These are phyloP conservation scores for Liopterus haemorrhoidalis DNA, from an alignment of 2,888 invertebrate species.

Conservation along the genomic window DNA sequence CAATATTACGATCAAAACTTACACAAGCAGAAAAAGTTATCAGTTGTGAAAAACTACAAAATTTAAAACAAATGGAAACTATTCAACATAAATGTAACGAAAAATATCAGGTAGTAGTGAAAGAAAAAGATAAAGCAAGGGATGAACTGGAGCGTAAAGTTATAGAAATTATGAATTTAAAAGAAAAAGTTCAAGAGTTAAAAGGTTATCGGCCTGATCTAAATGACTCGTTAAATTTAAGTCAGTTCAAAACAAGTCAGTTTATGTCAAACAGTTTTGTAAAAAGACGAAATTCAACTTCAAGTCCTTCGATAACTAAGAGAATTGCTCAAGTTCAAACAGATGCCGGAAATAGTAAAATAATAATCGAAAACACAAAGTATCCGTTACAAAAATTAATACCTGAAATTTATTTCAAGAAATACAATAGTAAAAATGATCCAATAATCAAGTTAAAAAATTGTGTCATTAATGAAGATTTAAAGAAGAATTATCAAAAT, in stretches of 20 bases:
- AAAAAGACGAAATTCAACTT: background rate
- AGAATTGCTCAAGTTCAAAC: slow-evolving; percentile 1
- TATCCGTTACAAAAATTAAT: slow-evolving; percentile 26
- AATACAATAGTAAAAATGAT: slow-evolving; percentile 24
- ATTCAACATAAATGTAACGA: slow-evolving; percentile 51
- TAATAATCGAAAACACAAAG: slow-evolving; percentile 16
- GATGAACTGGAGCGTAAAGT: slow-evolving; percentile 57
- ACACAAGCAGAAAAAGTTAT: slow-evolving; percentile 11
- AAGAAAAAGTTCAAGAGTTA: slow-evolving; percentile 45
- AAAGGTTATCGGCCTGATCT: slow-evolving; percentile 23
- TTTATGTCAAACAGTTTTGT: slow-evolving; percentile 1
- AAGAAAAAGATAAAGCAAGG: slow-evolving; percentile 47
- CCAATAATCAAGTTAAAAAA: slow-evolving; percentile 7
- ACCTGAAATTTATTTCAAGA: slow-evolving; percentile 24
- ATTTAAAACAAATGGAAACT: slow-evolving; percentile 26
- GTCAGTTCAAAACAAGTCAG: slow-evolving; percentile 8
- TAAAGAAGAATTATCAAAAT: background rate
- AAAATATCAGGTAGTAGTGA: slow-evolving; percentile 45
- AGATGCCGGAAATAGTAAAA: background rate
- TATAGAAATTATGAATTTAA: slow-evolving; percentile 53
- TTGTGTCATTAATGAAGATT: background rate
- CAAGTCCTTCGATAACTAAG: background rate
- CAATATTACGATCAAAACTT: slow-evolving; percentile 12
- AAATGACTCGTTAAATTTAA: no score
- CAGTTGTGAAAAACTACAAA: slow-evolving; percentile 17